Evolutionary conservation across 2,888 invertebrate species (phyloP), one percentile per base, ranked within the genome.

Genomic region (Strigamia transsilvanica): DNA sequence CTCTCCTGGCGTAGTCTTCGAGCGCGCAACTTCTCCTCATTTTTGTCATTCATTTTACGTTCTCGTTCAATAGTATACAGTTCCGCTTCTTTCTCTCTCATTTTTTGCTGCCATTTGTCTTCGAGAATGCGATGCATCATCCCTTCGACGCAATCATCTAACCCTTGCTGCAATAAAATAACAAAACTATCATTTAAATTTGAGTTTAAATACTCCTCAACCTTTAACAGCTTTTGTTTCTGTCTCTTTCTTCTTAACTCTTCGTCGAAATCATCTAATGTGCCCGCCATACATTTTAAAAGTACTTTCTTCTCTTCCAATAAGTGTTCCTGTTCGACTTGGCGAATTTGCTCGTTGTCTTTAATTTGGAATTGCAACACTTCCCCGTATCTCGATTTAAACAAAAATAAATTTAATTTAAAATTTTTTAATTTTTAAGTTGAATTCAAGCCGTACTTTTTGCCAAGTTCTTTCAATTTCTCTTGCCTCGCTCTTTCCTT

Each of bases 71-170:
- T 0, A 15, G 15, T n/a, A 10, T 46, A 80, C 10, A 23, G 3
- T 12, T 80, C 80, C 6, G 51, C 51, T n/a, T 80, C 80, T 51
- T 32, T 41, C 12, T 46, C 12, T 15, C 46, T 42, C 21, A 80
- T 42, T 51, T 80, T 80, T n/a, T 80, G 46, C 15, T 46, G 80
- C 80, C 80, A 80, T n/a, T 80, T 13, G 6, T 80, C 80, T 80
- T 80, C 80, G 23, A 80, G 46, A 41, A 80, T 80, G 10, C 46
- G 46, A 23, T 80, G 80, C 80, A 80, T 46, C n/a, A 51, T 15
- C 6, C 46, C 41, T 15, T 80, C 80, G 6, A 80, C 23, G n/a
- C 80, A 46, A 23, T 80, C 80, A 13, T 80, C 80, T 23, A 80
- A 51, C n/a, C 46, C 80, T 80, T 80, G 32, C 80, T 80, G 79